Evolutionary conservation across 2,888 invertebrate species (phyloP).

Genomic region (Campoplex nolae): DNA sequence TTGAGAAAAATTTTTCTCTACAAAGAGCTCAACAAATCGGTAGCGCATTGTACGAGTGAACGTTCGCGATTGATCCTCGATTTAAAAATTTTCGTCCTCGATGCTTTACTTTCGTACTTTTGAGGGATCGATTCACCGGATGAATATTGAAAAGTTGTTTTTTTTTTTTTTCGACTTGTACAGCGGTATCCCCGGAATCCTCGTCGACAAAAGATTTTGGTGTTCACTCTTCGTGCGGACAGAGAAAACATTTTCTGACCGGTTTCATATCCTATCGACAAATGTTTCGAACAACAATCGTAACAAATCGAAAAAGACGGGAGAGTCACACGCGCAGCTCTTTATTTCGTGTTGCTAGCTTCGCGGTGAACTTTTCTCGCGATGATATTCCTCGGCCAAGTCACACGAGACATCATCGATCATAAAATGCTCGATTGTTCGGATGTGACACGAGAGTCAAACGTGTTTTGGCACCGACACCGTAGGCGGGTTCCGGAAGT

Average conservation of each 20-base stretch:
- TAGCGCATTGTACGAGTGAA: background rate
- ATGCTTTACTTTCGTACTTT: constrained; percentile 23
- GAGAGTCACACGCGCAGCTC: constrained; percentile 22
- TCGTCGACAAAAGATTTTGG: constrained; percentile 1
- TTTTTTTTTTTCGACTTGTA: constrained; percentile 29
- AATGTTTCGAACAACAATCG: constrained; percentile 35
- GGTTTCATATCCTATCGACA: constrained; percentile 7
- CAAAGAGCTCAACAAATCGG: constrained; percentile 46
- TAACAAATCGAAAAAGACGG: constrained; percentile 18
- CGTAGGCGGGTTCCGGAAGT: constrained; percentile 78
- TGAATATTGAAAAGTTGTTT: constrained; percentile 24
- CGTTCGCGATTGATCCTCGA: constrained; percentile 24
- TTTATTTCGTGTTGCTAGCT: constrained; percentile 26
- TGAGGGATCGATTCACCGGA: background rate
- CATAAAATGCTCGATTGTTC: constrained; percentile 69
- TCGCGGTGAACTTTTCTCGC: background rate
- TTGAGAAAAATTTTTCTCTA: constrained; percentile 30
- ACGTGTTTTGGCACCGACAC: constrained; percentile 80
- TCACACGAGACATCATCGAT: constrained; percentile 73
- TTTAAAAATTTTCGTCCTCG: constrained; percentile 40
- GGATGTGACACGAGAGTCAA: constrained; percentile 73
- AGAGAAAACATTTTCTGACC: background rate
- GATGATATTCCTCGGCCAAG: background rate
- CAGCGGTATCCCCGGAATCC: background rate
- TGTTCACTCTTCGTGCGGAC: background rate